Evolutionary conservation across 2,113 vertebrate genomes (phyloP).

Genomic region (Bostrychus sinensis): DNA sequence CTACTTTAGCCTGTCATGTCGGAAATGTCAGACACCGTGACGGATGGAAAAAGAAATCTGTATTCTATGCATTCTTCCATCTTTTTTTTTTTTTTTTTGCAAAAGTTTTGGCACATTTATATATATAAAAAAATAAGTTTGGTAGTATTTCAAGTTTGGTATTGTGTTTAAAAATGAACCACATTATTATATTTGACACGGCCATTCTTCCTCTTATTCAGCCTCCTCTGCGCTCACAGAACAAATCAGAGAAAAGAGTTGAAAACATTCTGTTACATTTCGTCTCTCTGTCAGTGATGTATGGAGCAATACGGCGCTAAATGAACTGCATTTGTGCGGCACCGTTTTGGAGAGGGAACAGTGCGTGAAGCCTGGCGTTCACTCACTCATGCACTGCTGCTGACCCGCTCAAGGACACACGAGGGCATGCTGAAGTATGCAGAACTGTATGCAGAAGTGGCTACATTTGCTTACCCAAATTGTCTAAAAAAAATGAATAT

Average conservation of each 20-base stretch:
- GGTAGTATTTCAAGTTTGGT: neutral
- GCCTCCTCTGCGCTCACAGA: neutral
- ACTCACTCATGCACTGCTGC: neutral
- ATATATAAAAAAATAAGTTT: too few species aligned
- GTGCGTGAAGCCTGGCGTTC: neutral
- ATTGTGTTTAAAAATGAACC: constrained; percentile 13
- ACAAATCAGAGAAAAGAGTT: constrained; percentile 1
- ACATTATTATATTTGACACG: constrained; percentile 7
- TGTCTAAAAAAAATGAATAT: too few species aligned
- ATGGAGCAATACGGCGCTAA: constrained; percentile 4
- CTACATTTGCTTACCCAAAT: too few species aligned
- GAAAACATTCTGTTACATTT: constrained; percentile 11
- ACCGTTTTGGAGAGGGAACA: neutral
- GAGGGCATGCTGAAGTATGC: too few species aligned
- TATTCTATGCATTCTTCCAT: neutral
- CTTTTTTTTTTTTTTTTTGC: neutral
- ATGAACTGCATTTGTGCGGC: constrained; percentile 5
- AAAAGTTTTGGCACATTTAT: neutral
- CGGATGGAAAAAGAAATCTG: constrained; percentile 8
- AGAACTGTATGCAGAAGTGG: too few species aligned
- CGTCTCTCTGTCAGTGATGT: constrained; percentile 7
- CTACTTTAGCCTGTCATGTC: constrained; percentile 24
- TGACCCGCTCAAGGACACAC: neutral
- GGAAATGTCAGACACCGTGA: constrained; percentile 22
- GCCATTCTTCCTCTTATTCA: constrained; percentile 6